Evolutionary conservation across 2,113 vertebrate genomes (phyloP).

Genomic region (Grantiella picta): DNA sequence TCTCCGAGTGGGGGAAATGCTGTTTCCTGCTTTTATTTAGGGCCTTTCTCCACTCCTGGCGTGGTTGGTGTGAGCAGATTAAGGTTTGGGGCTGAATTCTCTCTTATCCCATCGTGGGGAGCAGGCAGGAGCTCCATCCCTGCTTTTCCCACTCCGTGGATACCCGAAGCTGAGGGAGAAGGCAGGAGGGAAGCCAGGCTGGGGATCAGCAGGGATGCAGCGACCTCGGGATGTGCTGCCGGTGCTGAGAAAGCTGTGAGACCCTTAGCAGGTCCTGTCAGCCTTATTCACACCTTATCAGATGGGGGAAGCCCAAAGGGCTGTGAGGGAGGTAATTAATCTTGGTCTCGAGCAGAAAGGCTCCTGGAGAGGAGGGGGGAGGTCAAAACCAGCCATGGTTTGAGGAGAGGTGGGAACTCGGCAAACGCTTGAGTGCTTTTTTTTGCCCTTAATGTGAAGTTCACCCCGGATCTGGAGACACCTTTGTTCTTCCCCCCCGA

Average conservation of each 20-base stretch:
- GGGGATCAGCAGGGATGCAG: not conserved
- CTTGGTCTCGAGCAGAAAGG: slow-evolving; percentile 27
- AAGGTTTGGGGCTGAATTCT: not conserved
- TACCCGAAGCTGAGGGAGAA: not conserved
- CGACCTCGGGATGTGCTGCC: not conserved
- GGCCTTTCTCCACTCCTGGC: rapidly evolving
- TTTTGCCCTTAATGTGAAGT: slow-evolving; percentile 16
- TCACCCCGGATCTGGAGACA: not conserved
- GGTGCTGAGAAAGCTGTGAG: slow-evolving; percentile 29
- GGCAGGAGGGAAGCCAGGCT: not conserved
- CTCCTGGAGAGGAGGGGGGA: not conserved
- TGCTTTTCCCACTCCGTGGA: rapidly evolving
- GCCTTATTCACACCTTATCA: slow-evolving; percentile 68
- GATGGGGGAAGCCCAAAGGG: slow-evolving; percentile 65
- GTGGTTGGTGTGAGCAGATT: rapidly evolving
- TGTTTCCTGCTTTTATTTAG: not conserved
- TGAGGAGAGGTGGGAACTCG: not conserved
- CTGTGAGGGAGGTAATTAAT: slow-evolving; percentile 58
- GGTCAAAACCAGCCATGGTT: not conserved
- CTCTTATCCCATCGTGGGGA: not conserved
- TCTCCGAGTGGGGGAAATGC: rapidly evolving
- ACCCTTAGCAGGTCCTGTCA: slow-evolving; percentile 64
- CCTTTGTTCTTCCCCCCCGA: not conserved
- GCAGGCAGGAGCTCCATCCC: not conserved
- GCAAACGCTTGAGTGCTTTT: not conserved